A percentile compares a stretch with the other conserved stretches of the same genome.
These are phyloP conservation scores for Drosophila koepferae DNA, from an alignment of 2,888 invertebrate genomes.

Conservation along the genomic window DNA sequence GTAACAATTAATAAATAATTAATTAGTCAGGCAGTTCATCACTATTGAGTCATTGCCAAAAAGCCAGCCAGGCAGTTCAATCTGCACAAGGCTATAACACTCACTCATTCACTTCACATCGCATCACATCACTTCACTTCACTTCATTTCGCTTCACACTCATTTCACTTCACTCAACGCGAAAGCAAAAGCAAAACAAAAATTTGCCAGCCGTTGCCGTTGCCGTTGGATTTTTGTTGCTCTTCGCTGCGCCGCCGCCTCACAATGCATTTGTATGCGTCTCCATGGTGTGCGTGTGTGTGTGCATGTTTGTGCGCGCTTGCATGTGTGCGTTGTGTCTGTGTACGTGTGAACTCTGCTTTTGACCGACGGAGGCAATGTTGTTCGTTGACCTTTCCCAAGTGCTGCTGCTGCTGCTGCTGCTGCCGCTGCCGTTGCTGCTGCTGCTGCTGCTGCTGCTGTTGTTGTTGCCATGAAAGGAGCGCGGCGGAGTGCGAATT, in stretches of 20 bases:
- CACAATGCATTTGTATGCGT: slow-evolving; percentile 41
- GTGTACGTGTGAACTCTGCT: slow-evolving; percentile 77
- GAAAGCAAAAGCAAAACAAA: slow-evolving; percentile 78
- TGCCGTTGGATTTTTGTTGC: slow-evolving; percentile 57
- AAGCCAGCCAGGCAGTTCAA: slow-evolving; percentile 19
- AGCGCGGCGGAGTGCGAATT: slow-evolving; percentile 47
- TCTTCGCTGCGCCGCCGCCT: slow-evolving; percentile 46
- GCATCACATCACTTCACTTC: slow-evolving; percentile 12
- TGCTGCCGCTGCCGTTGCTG: neutral
- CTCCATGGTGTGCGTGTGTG: slow-evolving; percentile 35
- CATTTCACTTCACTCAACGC: slow-evolving; percentile 73
- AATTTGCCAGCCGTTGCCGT: slow-evolving; percentile 51
- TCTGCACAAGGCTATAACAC: slow-evolving; percentile 42
- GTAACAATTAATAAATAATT: slow-evolving; percentile 70
- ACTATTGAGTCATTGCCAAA: slow-evolving; percentile 61
- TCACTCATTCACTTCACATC: slow-evolving; percentile 18
- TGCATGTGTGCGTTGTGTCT: slow-evolving; percentile 36
- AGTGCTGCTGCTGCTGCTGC: slow-evolving; percentile 60
- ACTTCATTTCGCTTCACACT: slow-evolving; percentile 40
- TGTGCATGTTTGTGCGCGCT: slow-evolving; percentile 42
- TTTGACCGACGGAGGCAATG: slow-evolving; percentile 80
- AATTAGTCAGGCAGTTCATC: slow-evolving; percentile 43
- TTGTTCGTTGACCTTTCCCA: slow-evolving; percentile 80
- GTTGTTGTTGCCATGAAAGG: slow-evolving; percentile 71
- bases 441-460: neutral